A percentile compares a stretch with the other conserved stretches of the same genome.
These are phyloP conservation scores for Bubalus kerabau DNA, from an alignment of 2,113 vertebrate genomes.

Conservation along the genomic window DNA sequence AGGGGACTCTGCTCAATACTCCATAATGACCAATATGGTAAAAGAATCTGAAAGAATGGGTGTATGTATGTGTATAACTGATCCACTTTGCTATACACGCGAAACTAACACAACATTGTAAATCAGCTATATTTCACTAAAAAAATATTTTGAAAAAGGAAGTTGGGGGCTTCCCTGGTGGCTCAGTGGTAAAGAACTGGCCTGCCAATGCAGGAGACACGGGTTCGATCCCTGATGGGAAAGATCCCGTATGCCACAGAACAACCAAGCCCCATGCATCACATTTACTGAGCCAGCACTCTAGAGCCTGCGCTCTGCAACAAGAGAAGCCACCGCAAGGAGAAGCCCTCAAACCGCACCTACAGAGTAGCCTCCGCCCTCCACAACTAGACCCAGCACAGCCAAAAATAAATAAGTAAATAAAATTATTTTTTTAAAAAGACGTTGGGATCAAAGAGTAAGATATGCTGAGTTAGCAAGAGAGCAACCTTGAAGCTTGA, in stretches of 20 bases:
- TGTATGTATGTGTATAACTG: not conserved
- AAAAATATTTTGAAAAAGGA: not conserved
- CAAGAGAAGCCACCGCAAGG: not conserved
- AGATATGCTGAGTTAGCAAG: not conserved
- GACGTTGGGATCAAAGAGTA: not conserved
- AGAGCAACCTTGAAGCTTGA: not conserved
- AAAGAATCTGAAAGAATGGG: not conserved
- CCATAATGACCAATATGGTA: not conserved
- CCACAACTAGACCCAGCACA: not conserved
- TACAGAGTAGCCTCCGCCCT: not conserved
- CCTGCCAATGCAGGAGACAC: not conserved
- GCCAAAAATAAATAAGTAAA: not conserved
- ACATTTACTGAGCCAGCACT: not conserved
- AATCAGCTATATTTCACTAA: not conserved
- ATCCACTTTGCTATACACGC: not conserved
- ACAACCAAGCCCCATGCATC: not conserved
- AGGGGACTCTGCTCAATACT: not conserved
- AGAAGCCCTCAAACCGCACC: not conserved
- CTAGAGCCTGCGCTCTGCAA: not conserved
- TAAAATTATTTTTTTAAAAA: not conserved
- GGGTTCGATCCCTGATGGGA: not conserved
- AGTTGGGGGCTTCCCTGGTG: not conserved
- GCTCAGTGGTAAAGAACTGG: not conserved
- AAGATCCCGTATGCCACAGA: not conserved
- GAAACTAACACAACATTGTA: not conserved